A percentile compares a stretch with the other conserved stretches of the same genome.
Evolutionary conservation across 2,888 invertebrate genomes (phyloP).

Genomic region (Plagiodera versicolora): DNA sequence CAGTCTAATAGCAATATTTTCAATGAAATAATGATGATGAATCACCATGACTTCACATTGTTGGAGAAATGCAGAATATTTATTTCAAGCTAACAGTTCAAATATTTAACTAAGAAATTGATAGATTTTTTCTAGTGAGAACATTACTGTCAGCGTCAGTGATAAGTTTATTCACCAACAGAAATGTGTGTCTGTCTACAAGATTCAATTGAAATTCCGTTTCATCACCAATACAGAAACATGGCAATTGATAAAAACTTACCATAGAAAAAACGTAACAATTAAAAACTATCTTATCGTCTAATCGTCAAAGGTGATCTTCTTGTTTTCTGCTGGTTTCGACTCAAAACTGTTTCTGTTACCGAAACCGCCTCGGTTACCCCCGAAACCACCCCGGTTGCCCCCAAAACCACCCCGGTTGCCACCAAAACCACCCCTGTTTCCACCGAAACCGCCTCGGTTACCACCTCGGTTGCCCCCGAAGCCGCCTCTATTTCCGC

Average conservation of each 20-base stretch:
- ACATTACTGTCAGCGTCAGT: no score
- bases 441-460: slow-evolving; percentile 44
- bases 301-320: slow-evolving; percentile 68
- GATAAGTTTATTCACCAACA: no score
- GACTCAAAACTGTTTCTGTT: slow-evolving; percentile 61
- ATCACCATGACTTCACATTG: no score
- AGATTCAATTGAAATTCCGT: not conserved
- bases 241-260: not conserved
- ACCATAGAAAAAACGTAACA: not conserved
- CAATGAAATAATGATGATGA: no score
- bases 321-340: slow-evolving; percentile 69
- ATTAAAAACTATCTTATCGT: slow-evolving; percentile 26
- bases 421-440: slow-evolving; percentile 45
- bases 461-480: slow-evolving; percentile 46
- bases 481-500: slow-evolving; percentile 42
- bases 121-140: no score
- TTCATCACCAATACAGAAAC: no score
- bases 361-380: slow-evolving; percentile 29
- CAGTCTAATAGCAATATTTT: not conserved
- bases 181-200: no score
- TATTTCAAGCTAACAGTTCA: no score
- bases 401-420: slow-evolving; percentile 26
- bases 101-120: no score
- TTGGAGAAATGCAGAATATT: no score
- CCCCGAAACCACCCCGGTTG: slow-evolving; percentile 45